Evolutionary conservation across 2,888 invertebrate genomes (phyloP).

Genomic region (Lasioglossum zephyrum): DNA sequence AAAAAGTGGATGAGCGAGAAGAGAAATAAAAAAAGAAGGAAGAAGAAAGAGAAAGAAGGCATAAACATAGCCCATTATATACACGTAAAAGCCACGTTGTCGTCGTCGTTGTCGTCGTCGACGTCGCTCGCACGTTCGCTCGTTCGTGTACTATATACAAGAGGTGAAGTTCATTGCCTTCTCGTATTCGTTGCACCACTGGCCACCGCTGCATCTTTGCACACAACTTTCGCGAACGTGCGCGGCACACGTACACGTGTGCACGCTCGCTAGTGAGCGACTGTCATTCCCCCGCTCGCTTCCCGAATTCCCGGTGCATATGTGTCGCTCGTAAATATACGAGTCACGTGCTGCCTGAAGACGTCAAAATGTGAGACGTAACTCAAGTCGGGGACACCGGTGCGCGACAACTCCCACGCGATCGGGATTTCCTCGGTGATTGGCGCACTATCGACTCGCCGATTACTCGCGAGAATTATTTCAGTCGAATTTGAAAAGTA

Average conservation of each 20-base stretch:
- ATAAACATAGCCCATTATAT: constrained; percentile 83
- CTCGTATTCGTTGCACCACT: constrained; percentile 69
- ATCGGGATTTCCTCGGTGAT: constrained; percentile 32
- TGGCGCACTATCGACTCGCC: constrained; percentile 23
- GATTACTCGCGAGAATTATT: not conserved
- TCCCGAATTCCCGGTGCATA: constrained; percentile 59
- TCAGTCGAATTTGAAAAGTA: not conserved
- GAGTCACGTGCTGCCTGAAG: constrained; percentile 81
- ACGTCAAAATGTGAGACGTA: constrained; percentile 78
- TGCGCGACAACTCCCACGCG: constrained; percentile 64
- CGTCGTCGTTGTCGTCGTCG: constrained; percentile 57
- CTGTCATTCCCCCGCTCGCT: constrained; percentile 31
- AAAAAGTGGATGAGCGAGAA: not conserved
- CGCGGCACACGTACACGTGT: constrained; percentile 37
- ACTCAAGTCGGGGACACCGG: constrained; percentile 56
- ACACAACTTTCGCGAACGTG: constrained; percentile 45
- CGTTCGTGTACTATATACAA: constrained; percentile 61
- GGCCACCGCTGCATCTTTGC: constrained; percentile 58
- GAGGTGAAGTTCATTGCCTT: constrained; percentile 84
- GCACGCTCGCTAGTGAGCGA: constrained; percentile 21
- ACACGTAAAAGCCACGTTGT: constrained; percentile 80
- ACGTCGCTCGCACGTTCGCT: constrained; percentile 40
- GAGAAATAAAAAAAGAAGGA: not conserved
- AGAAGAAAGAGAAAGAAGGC: constrained; percentile 68
- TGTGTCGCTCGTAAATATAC: constrained; percentile 81